Conservation (phyloP, 2,797 vertebrate genomes). For the Pteropus rufus region DNA sequence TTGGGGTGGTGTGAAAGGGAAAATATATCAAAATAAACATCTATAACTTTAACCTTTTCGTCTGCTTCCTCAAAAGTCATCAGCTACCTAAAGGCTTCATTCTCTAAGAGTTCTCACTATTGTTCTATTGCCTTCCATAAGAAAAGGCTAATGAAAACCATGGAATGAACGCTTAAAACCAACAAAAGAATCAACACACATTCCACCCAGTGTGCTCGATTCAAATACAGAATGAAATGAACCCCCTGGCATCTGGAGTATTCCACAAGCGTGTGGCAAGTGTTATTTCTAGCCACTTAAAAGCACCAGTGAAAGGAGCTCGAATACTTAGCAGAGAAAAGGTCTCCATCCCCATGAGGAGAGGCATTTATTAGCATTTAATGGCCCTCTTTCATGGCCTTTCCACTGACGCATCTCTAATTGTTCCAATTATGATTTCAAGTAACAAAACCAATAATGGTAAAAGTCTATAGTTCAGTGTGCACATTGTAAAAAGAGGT, state of each 20-base stretch:
- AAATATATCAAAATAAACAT: slow-evolving; percentile 16
- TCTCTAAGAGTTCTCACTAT: background rate
- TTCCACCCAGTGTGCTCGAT: slow-evolving; percentile 20
- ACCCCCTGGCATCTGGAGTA: slow-evolving; percentile 53
- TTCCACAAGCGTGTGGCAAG: slow-evolving; percentile 50
- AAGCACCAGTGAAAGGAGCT: slow-evolving; percentile 65
- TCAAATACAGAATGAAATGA: slow-evolving; percentile 49
- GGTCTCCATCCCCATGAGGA: slow-evolving; percentile 37
- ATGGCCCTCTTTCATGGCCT: slow-evolving; percentile 66
- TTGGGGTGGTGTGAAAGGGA: background rate
- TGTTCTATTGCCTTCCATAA: background rate
- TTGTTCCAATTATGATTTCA: slow-evolving; percentile 70
- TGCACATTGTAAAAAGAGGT: slow-evolving; percentile 4
- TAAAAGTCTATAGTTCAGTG: slow-evolving; percentile 13
- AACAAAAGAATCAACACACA: slow-evolving; percentile 32
- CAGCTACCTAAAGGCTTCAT: background rate
- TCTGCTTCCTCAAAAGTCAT: background rate
- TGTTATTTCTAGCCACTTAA: slow-evolving; percentile 71
- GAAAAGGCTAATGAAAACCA: slow-evolving; percentile 51
- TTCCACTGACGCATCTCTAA: slow-evolving; percentile 64
- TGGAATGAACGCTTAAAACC: background rate
- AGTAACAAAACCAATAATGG: slow-evolving; percentile 34
- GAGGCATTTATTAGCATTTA: slow-evolving; percentile 69
- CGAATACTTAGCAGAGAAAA: slow-evolving; percentile 59
- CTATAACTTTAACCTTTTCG: background rate